Evolutionary conservation across 2,797 vertebrate species (phyloP).

Genomic region (Mus spretus): DNA sequence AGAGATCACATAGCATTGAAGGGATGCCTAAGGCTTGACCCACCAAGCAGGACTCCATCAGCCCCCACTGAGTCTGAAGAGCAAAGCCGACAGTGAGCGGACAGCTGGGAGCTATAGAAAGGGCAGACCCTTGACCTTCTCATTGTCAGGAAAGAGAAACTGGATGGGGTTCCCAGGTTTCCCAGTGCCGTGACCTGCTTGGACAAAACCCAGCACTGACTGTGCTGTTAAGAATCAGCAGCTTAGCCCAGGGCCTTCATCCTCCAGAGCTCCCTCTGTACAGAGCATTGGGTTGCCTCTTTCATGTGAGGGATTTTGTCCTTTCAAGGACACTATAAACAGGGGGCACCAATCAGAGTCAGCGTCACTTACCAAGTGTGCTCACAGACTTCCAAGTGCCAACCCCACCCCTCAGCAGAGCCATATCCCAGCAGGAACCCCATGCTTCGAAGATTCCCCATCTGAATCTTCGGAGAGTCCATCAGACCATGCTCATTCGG

Average conservation of each 20-base stretch:
- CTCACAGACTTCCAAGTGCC: neutral
- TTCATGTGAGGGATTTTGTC: neutral
- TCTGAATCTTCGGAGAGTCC: neutral
- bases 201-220: neutral
- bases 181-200: neutral
- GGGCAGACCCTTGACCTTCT: neutral
- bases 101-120: neutral
- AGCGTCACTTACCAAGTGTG: neutral
- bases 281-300: fast-evolving
- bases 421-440: neutral
- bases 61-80: neutral
- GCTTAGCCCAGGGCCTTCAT: neutral
- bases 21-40: neutral
- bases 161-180: neutral
- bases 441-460: neutral
- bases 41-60: neutral
- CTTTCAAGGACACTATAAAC: neutral
- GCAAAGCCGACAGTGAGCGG: neutral
- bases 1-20: neutral
- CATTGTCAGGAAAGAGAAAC: neutral
- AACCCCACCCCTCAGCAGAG: neutral
- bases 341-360: neutral
- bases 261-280: neutral
- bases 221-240: neutral
- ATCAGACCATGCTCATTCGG: neutral